Evolutionary conservation across 2,113 vertebrate genomes (phyloP), one percentile per base, ranked within the genome.

Genomic region (Sturnira hondurensis): DNA sequence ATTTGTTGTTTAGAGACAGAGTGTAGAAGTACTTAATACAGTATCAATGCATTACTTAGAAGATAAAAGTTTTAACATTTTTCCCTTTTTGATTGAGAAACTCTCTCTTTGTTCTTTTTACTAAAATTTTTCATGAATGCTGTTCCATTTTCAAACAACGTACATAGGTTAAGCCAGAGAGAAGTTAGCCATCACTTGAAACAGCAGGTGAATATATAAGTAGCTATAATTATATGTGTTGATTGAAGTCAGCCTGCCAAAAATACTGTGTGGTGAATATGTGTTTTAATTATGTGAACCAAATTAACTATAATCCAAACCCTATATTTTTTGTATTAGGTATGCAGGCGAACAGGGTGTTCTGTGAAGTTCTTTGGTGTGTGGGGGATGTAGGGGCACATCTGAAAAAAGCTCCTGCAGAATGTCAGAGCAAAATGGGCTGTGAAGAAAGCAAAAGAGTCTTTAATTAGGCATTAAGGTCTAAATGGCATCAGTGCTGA

Each of bases 401-500:
- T 81, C 28, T 28, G 26, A 76, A 36, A 41, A 41, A 65, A 83
- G 4, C 38, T 74, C 11, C 38, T 38, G 38, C 12, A 83, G 88
- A 84, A 83, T 83, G 33, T 96, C 91, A 96, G 88, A 93, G 76
- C 93, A 95, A 96, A 96, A 89, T 45, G 17, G 43, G 15, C 61
- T 94, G 43, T 52, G 82, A 94, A 92, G 56, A 77, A 97, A 97
- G 83, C 65, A 80, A 92, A 96, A 82, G 70, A 81, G 41, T 5
- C 93, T 92, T 96, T 96, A 92, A 96, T 94, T 97, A 97, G 91
- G 58, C 76, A 58, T 71, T 63, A 68, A 97, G 91, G 88, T 91
- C 86, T 90, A 96, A 96, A 96, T 89, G 89, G 58, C 85, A 96
- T 86, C 61, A 61, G 4, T 41, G 52, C 50, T 95, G 89, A 93